Evolutionary conservation across 2,888 invertebrate species (phyloP).

Genomic region (Cactoblastis cactorum): DNA sequence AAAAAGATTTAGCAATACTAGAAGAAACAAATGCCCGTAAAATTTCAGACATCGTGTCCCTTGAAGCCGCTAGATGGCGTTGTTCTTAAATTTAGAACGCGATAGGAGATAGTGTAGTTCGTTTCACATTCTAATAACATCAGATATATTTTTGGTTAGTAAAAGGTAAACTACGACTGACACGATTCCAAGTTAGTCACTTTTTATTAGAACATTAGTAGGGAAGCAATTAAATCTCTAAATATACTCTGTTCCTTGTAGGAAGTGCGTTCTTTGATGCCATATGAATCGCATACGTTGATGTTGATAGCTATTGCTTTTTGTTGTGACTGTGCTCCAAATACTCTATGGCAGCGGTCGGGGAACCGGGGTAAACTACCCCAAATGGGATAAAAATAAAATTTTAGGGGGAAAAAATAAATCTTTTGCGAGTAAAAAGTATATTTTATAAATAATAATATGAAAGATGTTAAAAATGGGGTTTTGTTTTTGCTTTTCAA

Average conservation of each 20-base stretch:
- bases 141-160: slow-evolving; percentile 64
- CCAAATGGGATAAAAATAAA: too few species aligned
- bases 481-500: too few species aligned
- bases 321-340: neutral
- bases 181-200: slow-evolving; percentile 35
- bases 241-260: neutral
- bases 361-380: too few species aligned
- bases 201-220: slow-evolving; percentile 31
- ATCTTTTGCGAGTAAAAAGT: too few species aligned
- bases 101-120: neutral
- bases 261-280: neutral
- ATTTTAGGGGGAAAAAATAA: too few species aligned
- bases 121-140: slow-evolving; percentile 33
- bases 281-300: neutral
- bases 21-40: too few species aligned
- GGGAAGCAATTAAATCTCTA: slow-evolving; percentile 21
- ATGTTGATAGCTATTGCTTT: neutral
- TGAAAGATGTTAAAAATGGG: too few species aligned
- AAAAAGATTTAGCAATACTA: too few species aligned
- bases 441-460: too few species aligned
- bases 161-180: slow-evolving; percentile 47
- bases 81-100: slow-evolving; percentile 4
- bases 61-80: slow-evolving; percentile 42
- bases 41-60: slow-evolving; percentile 20
- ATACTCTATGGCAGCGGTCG: too few species aligned